Evolutionary conservation across 2,797 vertebrate genomes (phyloP).

Genomic region (Peromyscus eremicus): DNA sequence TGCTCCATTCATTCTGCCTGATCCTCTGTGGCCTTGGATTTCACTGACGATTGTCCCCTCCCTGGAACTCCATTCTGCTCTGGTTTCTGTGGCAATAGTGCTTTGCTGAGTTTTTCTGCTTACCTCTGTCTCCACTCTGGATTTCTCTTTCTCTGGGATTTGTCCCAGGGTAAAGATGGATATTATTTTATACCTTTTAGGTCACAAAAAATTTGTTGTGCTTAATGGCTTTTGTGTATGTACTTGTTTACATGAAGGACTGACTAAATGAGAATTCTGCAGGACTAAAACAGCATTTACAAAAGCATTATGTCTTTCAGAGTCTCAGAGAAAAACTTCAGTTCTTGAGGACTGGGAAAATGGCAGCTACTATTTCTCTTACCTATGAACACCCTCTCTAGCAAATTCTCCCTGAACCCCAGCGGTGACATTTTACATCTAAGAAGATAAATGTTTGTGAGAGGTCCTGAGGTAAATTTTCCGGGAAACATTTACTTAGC

Average conservation of each 20-base stretch:
- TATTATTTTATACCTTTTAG: not conserved
- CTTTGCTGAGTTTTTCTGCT: not conserved
- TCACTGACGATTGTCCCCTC: not conserved
- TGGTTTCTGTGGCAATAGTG: not conserved
- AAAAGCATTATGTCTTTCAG: slow-evolving; percentile 36
- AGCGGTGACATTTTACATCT: not conserved
- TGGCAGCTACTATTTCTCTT: not conserved
- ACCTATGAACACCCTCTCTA: not conserved
- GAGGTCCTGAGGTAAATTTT: not conserved
- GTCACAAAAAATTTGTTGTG: slow-evolving; percentile 56
- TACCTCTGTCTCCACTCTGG: not conserved
- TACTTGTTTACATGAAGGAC: slow-evolving; percentile 73
- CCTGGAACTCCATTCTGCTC: not conserved
- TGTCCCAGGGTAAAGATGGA: not conserved
- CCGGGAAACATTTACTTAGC: not conserved
- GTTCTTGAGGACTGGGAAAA: not conserved
- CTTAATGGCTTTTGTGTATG: slow-evolving; percentile 74
- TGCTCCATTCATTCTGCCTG: not conserved
- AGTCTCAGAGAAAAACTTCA: slow-evolving; percentile 40
- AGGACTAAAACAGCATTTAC: slow-evolving; percentile 58
- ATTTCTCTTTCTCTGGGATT: not conserved
- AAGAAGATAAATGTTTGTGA: not conserved
- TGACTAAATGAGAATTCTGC: slow-evolving; percentile 66
- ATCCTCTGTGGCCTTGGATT: not conserved
- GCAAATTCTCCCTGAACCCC: slow-evolving; percentile 15